These are phyloP conservation scores for Pipistrellus kuhlii DNA, from an alignment of 2,797 vertebrate genomes.

Conservation along the genomic window DNA sequence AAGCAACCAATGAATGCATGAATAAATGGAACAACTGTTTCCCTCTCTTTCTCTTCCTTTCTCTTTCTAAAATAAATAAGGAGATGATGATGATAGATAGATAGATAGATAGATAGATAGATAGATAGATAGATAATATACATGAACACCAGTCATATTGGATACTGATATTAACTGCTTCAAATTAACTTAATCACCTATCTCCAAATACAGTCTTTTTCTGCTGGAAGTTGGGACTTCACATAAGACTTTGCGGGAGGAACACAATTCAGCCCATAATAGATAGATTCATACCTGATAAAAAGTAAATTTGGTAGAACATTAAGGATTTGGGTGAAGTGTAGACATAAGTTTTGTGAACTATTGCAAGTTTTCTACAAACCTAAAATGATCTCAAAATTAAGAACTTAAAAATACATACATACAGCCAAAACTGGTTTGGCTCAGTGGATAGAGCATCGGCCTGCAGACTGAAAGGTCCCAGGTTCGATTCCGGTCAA, in stretches of 20 bases:
- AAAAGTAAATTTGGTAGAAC: constrained; percentile 1
- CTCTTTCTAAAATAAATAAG: background rate
- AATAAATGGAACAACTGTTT: background rate
- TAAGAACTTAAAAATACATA: constrained; percentile 35
- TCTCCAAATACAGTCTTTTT: background rate
- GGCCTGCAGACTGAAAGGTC: no score
- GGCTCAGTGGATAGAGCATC: no score
- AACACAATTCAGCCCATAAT: background rate
- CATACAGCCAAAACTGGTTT: background rate
- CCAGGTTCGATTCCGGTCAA: no score
- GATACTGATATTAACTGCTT: background rate
- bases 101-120: no score
- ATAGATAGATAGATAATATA: background rate
- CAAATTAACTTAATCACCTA: background rate
- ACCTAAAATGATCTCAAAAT: constrained; percentile 39
- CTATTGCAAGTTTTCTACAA: constrained; percentile 20
- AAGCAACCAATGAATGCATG: background rate
- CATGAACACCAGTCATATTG: background rate
- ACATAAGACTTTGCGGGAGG: background rate
- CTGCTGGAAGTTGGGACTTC: background rate
- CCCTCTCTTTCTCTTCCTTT: background rate
- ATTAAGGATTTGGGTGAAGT: background rate
- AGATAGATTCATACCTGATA: background rate
- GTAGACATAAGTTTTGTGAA: background rate
- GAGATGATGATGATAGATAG: no score